These are phyloP conservation scores for Trichosurus vulpecula DNA, from an alignment of 2,797 vertebrate genomes.

Conservation along the genomic window DNA sequence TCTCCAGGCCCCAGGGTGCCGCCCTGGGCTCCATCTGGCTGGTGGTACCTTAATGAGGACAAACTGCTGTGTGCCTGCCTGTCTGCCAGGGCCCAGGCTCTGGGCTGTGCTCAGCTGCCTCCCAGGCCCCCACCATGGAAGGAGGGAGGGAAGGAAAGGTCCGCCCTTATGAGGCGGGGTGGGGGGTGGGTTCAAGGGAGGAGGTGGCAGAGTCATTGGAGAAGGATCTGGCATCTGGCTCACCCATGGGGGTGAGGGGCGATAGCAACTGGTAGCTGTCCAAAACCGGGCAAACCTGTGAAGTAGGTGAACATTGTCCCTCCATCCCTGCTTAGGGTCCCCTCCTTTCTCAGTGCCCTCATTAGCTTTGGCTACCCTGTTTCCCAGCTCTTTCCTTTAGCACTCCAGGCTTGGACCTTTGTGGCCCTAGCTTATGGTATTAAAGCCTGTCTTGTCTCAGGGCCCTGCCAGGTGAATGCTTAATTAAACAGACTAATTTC, in stretches of 20 bases:
- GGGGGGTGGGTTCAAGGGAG: background rate
- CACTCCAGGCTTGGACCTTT: background rate
- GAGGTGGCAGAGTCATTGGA: background rate
- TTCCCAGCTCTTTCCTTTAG: background rate
- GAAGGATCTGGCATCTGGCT: constrained; percentile 34
- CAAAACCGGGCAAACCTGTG: background rate
- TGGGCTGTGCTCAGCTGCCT: background rate
- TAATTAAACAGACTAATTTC: constrained; percentile 22
- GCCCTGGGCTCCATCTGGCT: background rate
- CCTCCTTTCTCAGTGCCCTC: background rate
- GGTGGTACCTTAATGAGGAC: background rate
- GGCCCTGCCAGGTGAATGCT: background rate
- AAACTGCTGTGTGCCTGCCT: constrained; percentile 7
- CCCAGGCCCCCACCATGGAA: background rate
- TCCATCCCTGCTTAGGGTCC: background rate
- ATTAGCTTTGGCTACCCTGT: background rate
- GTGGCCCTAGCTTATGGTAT: background rate
- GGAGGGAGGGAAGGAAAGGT: background rate
- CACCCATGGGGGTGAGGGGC: constrained; percentile 64
- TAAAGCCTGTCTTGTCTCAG: background rate
- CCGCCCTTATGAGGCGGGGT: background rate
- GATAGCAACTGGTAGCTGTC: background rate
- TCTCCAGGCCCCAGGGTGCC: background rate
- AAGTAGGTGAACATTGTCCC: background rate
- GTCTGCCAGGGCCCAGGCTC: constrained; percentile 4